Percentiles rank a stretch among this genome's conserved stretches.
Conservation (phyloP, 1,140 invertebrate species). For the Drosophila lowei region DNA sequence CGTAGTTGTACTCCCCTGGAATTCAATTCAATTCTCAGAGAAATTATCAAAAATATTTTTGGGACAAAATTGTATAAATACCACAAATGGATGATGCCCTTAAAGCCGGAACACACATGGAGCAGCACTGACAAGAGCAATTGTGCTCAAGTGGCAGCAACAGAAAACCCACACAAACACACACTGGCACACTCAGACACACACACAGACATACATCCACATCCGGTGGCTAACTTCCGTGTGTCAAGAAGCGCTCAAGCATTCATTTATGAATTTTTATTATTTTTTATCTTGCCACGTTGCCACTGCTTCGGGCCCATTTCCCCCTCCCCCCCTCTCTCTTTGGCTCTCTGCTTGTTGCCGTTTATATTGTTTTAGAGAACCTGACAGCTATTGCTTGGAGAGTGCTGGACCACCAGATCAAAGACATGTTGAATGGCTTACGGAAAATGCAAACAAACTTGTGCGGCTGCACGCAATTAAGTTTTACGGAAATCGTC, state of each 20-base stretch:
- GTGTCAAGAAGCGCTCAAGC: slow-evolving; percentile 73
- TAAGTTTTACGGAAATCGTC: slow-evolving; percentile 73
- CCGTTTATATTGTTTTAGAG: slow-evolving; percentile 52
- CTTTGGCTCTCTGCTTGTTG: slow-evolving; percentile 13
- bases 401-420: slow-evolving; percentile 23
- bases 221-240: slow-evolving; percentile 71
- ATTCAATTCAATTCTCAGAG: slow-evolving; percentile 41
- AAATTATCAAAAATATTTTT: slow-evolving; percentile 45
- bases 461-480: slow-evolving; percentile 67
- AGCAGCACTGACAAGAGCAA: slow-evolving; percentile 11
- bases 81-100: slow-evolving; percentile 30
- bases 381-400: slow-evolving; percentile 51
- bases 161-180: slow-evolving; percentile 11
- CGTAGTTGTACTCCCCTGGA: background rate
- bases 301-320: slow-evolving; percentile 23
- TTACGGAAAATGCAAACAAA: slow-evolving; percentile 61
- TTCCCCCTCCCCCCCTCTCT: slow-evolving; percentile 2
- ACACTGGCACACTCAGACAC: too few species aligned
- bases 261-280: slow-evolving; percentile 79
- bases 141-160: slow-evolving; percentile 28
- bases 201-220: slow-evolving; percentile 27
- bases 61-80: slow-evolving; percentile 36
- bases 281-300: slow-evolving; percentile 60
- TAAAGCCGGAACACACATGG: slow-evolving; percentile 35
- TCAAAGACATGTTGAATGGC: slow-evolving; percentile 47